Conservation (phyloP, 2,888 invertebrate species). For the Lithophane semibrunnea region DNA sequence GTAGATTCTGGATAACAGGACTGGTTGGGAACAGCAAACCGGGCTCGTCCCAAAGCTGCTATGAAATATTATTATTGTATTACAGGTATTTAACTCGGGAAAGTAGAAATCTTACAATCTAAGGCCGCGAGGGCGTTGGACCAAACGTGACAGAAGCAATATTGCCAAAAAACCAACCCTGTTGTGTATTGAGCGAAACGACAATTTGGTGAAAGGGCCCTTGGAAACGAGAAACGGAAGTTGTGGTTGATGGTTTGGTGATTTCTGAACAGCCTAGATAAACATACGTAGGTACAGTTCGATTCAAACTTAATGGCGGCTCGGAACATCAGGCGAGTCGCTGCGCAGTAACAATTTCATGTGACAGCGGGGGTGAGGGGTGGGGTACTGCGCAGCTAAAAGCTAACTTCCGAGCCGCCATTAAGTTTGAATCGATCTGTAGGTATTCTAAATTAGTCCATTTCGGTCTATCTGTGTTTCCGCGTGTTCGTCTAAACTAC, state of each 20-base stretch:
- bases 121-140: slow-evolving; percentile 27
- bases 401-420: too few species aligned
- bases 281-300: background rate
- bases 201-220: background rate
- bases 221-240: background rate
- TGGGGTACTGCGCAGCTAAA: too few species aligned
- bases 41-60: background rate
- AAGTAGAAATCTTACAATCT: slow-evolving; percentile 20
- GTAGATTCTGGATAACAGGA: background rate
- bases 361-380: too few species aligned
- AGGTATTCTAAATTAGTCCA: background rate
- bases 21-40: background rate
- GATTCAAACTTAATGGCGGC: too few species aligned
- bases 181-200: slow-evolving; percentile 14
- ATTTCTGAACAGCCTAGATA: background rate
- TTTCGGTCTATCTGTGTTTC: background rate
- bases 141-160: slow-evolving; percentile 4
- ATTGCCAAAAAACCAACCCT: slow-evolving; percentile 5
- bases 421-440: too few species aligned
- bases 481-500: background rate
- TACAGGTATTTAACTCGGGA: background rate
- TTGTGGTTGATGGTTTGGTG: too few species aligned
- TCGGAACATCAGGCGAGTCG: too few species aligned
- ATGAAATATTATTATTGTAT: background rate
- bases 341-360: too few species aligned